Percentiles rank a stretch among this genome's conserved stretches.
These are phyloP conservation scores for Chaetura pelagica DNA, from an alignment of 2,113 vertebrate genomes.

Conservation along the genomic window DNA sequence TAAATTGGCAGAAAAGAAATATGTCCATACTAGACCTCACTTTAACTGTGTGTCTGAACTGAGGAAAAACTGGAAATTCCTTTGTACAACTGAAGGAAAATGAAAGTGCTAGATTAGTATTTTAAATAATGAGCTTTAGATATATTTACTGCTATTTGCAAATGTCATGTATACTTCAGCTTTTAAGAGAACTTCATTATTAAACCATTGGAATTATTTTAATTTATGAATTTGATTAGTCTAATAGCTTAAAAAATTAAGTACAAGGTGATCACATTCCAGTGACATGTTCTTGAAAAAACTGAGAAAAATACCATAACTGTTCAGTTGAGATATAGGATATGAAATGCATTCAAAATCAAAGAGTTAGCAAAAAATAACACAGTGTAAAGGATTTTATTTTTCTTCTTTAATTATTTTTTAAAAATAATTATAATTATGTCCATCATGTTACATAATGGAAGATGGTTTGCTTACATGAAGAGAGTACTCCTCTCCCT, in stretches of 20 bases:
- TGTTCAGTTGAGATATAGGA: background rate
- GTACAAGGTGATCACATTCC: background rate
- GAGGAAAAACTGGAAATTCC: slow-evolving; percentile 36
- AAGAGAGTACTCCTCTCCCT: background rate
- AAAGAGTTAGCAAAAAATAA: too few relatives aligned
- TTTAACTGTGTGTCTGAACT: background rate
- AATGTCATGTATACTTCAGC: background rate
- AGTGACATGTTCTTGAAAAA: background rate
- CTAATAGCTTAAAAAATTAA: background rate
- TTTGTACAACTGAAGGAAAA: slow-evolving; percentile 14
- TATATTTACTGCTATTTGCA: background rate
- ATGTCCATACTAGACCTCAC: background rate
- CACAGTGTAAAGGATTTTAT: background rate
- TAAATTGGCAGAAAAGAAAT: background rate
- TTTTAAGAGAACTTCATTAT: background rate
- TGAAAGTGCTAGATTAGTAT: background rate
- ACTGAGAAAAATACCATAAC: background rate
- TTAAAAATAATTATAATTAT: background rate
- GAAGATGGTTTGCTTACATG: background rate
- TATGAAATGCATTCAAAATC: background rate
- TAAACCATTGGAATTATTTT: background rate
- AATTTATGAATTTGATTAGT: background rate
- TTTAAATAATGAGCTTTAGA: background rate
- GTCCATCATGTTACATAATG: background rate
- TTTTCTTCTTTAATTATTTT: background rate